Conservation (phyloP, 2,888 invertebrate genomes). For the Lasioglossum leucozonium region DNA sequence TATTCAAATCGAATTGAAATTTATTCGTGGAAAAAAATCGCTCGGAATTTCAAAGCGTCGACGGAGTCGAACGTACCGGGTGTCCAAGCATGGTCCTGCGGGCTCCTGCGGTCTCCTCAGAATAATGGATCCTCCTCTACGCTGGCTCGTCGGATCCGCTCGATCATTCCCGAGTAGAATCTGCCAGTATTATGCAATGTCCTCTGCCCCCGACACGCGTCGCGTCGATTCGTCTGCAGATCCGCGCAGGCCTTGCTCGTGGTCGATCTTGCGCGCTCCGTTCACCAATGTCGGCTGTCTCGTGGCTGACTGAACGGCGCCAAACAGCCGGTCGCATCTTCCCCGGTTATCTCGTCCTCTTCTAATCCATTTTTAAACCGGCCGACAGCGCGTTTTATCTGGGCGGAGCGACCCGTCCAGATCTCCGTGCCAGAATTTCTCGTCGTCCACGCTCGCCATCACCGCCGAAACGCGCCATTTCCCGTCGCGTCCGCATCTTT, state of each 20-base stretch:
- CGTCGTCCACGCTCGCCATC: not conserved
- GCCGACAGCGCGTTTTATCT: not conserved
- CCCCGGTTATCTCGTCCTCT: not conserved
- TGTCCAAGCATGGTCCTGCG: slow-evolving; percentile 41
- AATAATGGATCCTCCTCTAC: not conserved
- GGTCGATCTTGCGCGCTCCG: slow-evolving; percentile 42
- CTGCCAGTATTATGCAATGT: slow-evolving; percentile 54
- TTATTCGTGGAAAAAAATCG: not conserved
- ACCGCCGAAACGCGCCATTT: not conserved
- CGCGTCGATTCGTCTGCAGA: slow-evolving; percentile 4
- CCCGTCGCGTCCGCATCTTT: too few species aligned
- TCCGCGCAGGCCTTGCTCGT: slow-evolving; percentile 37
- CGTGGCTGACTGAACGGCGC: not conserved
- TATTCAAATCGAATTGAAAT: not conserved
- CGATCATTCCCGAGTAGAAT: slow-evolving; percentile 33
- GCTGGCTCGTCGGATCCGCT: slow-evolving; percentile 16
- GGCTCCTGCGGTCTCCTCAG: not conserved
- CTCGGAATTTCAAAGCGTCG: not conserved
- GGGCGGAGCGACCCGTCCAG: not conserved
- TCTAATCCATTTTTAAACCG: not conserved
- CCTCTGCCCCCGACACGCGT: not conserved
- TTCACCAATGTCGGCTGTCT: not conserved
- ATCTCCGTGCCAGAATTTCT: not conserved
- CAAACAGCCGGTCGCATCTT: not conserved
- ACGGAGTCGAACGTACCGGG: slow-evolving; percentile 25